phyloP scores from a whole-genome alignment of 2,113 vertebrate genomes.

The Labeo rohita region DNA sequence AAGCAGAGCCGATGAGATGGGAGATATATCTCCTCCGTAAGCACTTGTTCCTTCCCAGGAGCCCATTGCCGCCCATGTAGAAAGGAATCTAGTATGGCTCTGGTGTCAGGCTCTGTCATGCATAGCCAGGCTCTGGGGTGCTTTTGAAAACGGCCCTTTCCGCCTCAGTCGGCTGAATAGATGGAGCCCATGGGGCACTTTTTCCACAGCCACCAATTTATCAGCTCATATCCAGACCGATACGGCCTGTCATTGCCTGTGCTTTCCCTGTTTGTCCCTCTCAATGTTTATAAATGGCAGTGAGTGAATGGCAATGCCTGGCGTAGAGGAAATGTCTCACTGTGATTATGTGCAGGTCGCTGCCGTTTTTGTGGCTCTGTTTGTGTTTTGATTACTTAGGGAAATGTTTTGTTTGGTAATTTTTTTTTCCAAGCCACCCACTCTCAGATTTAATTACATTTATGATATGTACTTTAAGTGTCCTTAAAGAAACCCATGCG shows the following conservation, averaged over 20 bases:
- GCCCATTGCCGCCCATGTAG: constrained; percentile 67
- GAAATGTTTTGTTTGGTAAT: constrained; percentile 75
- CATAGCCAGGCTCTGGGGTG: constrained; percentile 70
- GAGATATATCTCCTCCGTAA: constrained; percentile 53
- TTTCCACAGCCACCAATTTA: constrained; percentile 69
- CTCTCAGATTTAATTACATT: constrained; percentile 43
- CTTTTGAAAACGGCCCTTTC: constrained; percentile 71
- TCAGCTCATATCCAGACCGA: constrained; percentile 69
- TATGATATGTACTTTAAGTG: constrained; percentile 44
- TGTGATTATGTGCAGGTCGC: constrained; percentile 65
- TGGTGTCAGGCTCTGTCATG: constrained; percentile 71
- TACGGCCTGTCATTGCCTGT: constrained; percentile 65
- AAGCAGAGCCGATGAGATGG: constrained; percentile 52
- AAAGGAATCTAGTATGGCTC: constrained; percentile 61
- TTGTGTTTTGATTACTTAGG: constrained; percentile 75
- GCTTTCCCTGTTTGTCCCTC: constrained; percentile 60
- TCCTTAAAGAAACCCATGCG: not conserved
- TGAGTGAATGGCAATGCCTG: constrained; percentile 58
- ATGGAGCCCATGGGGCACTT: constrained; percentile 73
- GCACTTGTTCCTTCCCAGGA: constrained; percentile 42
- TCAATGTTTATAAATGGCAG: constrained; percentile 67
- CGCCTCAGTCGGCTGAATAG: constrained; percentile 66
- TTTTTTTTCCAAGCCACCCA: constrained; percentile 57
- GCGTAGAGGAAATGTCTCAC: constrained; percentile 58
- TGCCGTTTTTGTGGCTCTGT: constrained; percentile 68